Evolutionary conservation across 2,113 vertebrate genomes (phyloP), one percentile per base, ranked within the genome.

Genomic region (Sakesphorus luctuosus): DNA sequence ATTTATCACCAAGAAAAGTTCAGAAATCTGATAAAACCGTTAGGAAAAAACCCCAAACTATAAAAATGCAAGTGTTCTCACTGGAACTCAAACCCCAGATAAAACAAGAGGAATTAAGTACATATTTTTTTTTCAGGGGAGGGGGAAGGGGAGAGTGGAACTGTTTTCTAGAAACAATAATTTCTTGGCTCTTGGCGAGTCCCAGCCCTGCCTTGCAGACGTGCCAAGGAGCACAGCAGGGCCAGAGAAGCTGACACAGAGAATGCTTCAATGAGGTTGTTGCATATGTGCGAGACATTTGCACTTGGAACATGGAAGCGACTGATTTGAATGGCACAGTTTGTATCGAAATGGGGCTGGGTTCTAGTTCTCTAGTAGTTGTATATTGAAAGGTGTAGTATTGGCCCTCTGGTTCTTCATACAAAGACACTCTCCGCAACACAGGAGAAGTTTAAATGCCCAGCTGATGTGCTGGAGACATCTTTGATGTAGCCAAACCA

Each of bases 241-340:
- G 85, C 89, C 52, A 56, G 94, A 49, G 80, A 10, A 35, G 74
- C 4, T 81, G 55, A 33, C 87, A n/a, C 1, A 36, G 82, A 36
- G 53, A 84, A 33, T 4, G 11, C 47, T 87, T 35, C n/a, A 23
- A 3, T n/a, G 94, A 90, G 59, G 91, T 84, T 73, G 67, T 89
- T 94, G 96, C 84, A 50, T 94, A 78, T 46, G 75, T 71, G 89
- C 1, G 1, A 83, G 96, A 92, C 62, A 3, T 77, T 84, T 94
- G 84, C 94, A 61, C 90, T 86, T 21, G 95, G 89, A 90, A 83
- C 93, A 87, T 94, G 94, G 96, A 97, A 97, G 97, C 58, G 9
- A 95, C 85, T 84, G 94, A 96, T 97, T 97, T 94, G 65, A 96
- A 97, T 97, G 97, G 97, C 97, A 98, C 97, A 96, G 96, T 90